These are phyloP conservation scores for Gallinago solitaria DNA, from an alignment of 2,797 vertebrate genomes.

Conservation along the genomic window DNA sequence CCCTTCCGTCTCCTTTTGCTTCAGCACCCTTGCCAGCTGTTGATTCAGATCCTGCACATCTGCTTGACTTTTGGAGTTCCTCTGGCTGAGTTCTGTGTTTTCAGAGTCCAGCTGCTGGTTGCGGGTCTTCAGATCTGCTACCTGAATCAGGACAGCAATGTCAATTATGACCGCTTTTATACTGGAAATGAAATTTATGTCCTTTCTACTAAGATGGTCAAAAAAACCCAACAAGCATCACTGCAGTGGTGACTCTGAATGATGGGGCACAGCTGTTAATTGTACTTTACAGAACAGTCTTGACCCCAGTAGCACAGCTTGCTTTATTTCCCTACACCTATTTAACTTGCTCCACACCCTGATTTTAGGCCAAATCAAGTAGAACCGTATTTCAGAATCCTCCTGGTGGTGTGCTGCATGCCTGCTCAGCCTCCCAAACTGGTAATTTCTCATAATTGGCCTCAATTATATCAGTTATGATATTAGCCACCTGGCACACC, in stretches of 20 bases:
- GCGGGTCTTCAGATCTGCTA: constrained; percentile 82
- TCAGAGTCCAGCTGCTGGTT: constrained; percentile 85
- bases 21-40: constrained; percentile 77
- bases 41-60: constrained; percentile 81
- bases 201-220: background rate
- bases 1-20: constrained; percentile 71
- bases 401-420: background rate
- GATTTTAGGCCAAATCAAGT: background rate
- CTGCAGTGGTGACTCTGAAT: background rate
- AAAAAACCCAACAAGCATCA: background rate
- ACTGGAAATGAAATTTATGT: background rate
- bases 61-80: constrained; percentile 80
- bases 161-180: background rate
- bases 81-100: constrained; percentile 82
- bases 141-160: constrained; percentile 72
- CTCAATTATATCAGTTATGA: background rate
- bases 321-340: background rate
- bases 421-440: background rate
- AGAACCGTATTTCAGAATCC: background rate
- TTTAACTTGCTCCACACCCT: background rate
- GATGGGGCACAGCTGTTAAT: no score
- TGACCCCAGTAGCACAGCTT: background rate
- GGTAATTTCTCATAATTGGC: background rate
- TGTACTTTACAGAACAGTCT: fast-evolving
- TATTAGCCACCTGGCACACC: background rate